Percentiles rank a stretch among this genome's conserved stretches.
Conservation (phyloP, 2,888 invertebrate genomes). For the Cordylochernes scorpioides region DNA sequence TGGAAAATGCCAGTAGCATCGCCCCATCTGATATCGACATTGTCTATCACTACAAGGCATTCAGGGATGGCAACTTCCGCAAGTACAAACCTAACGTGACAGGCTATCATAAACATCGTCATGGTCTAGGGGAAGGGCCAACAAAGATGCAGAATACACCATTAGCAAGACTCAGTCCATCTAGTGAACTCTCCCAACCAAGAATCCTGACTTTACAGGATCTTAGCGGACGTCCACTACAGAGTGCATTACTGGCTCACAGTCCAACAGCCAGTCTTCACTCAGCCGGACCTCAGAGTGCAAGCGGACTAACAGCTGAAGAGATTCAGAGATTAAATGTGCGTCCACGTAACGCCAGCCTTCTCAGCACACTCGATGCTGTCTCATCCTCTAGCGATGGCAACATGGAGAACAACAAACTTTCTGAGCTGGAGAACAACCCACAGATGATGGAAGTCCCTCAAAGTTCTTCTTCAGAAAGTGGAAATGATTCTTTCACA, state of each 20-base stretch:
- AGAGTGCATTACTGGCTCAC: slow-evolving; percentile 59
- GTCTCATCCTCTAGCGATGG: slow-evolving; percentile 43
- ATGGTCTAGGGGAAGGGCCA: slow-evolving; percentile 34
- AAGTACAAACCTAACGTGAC: slow-evolving; percentile 44
- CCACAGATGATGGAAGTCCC: slow-evolving; percentile 21
- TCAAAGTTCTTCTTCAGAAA: slow-evolving; percentile 10
- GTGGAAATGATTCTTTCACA: slow-evolving; percentile 54
- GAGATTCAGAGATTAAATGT: slow-evolving; percentile 72
- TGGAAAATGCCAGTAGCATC: slow-evolving; percentile 88
- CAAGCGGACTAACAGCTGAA: slow-evolving; percentile 54
- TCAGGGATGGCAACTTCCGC: slow-evolving; percentile 49
- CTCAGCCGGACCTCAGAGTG: slow-evolving; percentile 12
- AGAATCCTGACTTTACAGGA: slow-evolving; percentile 73
- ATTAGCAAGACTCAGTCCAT: slow-evolving; percentile 60
- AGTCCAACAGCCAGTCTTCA: slow-evolving; percentile 29
- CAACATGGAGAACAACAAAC: slow-evolving; percentile 16
- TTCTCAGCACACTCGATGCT: slow-evolving; percentile 70
- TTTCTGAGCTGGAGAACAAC: slow-evolving; percentile 20
- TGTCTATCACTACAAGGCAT: slow-evolving; percentile 79
- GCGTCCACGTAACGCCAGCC: slow-evolving; percentile 57
- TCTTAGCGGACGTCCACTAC: slow-evolving; percentile 70
- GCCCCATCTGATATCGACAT: slow-evolving; percentile 92
- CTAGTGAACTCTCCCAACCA: slow-evolving; percentile 66
- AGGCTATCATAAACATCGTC: slow-evolving; percentile 32
- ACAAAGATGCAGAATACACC: slow-evolving; percentile 58